Percentiles rank a stretch among this genome's conserved stretches.
These are phyloP conservation scores for Stenodema calcarata DNA, from an alignment of 2,888 invertebrate species.

Conservation along the genomic window DNA sequence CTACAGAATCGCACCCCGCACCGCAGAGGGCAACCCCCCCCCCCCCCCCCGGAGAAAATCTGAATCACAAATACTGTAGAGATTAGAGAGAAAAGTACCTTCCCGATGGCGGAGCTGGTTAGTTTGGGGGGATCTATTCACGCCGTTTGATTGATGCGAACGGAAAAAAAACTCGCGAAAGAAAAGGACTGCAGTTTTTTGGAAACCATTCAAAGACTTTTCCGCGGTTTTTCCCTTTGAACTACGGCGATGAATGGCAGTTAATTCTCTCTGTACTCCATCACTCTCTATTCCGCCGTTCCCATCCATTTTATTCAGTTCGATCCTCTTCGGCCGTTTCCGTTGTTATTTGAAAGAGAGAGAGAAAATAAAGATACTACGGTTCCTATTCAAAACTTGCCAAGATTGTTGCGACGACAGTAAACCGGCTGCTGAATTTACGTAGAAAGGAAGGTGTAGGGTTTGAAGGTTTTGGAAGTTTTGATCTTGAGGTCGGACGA, in stretches of 20 bases:
- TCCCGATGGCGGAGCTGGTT: background rate
- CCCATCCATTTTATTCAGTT: no score
- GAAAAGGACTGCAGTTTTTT: background rate
- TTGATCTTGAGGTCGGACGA: no score
- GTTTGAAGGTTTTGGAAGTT: no score
- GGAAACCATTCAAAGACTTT: background rate
- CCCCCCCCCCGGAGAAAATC: background rate
- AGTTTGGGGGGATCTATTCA: background rate
- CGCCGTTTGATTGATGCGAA: slow-evolving; percentile 18
- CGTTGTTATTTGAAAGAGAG: no score
- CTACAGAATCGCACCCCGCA: no score
- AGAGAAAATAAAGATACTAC: no score
- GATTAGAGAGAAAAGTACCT: background rate
- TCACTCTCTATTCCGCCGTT: background rate
- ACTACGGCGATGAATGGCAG: slow-evolving; percentile 1
- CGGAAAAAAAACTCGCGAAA: background rate
- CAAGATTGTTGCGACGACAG: no score
- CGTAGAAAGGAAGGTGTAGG: no score
- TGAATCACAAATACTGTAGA: slow-evolving; percentile 3
- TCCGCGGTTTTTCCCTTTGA: background rate
- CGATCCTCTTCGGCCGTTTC: no score
- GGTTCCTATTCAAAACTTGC: no score
- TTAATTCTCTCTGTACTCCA: background rate
- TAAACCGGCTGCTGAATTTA: no score
- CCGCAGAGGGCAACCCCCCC: background rate